Evolutionary conservation across 2,888 invertebrate species (phyloP).

Genomic region (Apamea monoglypha): DNA sequence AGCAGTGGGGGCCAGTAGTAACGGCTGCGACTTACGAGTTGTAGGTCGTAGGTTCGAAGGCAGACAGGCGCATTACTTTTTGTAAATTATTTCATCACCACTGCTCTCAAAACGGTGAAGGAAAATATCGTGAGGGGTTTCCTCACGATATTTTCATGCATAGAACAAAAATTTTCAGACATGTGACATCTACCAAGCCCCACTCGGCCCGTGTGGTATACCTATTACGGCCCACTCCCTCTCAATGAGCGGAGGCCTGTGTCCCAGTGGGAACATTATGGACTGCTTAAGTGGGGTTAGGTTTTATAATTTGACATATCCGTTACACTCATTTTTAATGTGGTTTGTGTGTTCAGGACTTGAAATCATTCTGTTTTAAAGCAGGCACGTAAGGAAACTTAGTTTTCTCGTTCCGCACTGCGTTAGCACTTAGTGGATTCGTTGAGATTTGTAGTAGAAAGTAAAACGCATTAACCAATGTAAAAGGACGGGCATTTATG

Average conservation of each 20-base stretch:
- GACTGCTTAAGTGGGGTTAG: too few species aligned
- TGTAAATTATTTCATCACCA: neutral
- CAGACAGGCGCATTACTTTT: neutral
- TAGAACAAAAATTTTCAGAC: neutral
- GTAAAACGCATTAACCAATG: neutral
- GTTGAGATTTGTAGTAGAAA: slow-evolving; percentile 4
- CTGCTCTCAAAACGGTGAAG: neutral
- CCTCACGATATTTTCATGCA: too few species aligned
- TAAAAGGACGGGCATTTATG: neutral
- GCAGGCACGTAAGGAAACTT: slow-evolving; percentile 8
- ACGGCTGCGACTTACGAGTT: neutral
- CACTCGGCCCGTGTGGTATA: neutral
- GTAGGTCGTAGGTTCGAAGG: neutral
- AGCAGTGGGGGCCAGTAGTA: neutral
- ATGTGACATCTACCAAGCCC: neutral
- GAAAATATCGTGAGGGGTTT: neutral
- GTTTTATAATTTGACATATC: slow-evolving; percentile 1
- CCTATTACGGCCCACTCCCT: too few species aligned
- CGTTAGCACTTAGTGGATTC: neutral
- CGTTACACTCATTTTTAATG: neutral
- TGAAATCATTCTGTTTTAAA: slow-evolving; percentile 21
- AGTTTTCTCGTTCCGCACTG: slow-evolving; percentile 1
- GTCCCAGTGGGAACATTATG: too few species aligned
- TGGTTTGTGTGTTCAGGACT: slow-evolving; percentile 8
- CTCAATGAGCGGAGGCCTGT: too few species aligned